These are phyloP conservation scores for Protobothrops mucrosquamatus DNA, from an alignment of 2,113 vertebrate genomes.

Conservation along the genomic window DNA sequence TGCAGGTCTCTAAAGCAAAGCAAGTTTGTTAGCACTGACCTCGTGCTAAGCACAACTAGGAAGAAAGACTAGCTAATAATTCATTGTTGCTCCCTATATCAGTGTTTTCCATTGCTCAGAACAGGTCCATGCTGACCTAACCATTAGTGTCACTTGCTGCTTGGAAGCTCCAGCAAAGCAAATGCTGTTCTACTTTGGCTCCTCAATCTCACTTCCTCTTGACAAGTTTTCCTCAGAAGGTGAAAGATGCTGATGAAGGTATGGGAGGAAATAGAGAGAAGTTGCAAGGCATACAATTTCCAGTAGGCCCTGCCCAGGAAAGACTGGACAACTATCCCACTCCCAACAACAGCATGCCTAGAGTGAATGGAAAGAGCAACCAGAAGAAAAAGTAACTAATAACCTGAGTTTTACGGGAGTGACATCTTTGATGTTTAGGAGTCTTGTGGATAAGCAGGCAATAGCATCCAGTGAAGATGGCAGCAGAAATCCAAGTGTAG, in stretches of 20 bases:
- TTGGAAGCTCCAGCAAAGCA: neutral
- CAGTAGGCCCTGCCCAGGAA: neutral
- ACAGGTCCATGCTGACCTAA: neutral
- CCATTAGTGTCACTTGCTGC: neutral
- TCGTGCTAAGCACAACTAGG: neutral
- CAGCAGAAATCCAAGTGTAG: neutral
- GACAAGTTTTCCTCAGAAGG: neutral
- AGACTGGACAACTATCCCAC: neutral
- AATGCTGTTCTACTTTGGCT: neutral
- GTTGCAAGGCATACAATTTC: neutral
- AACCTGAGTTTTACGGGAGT: neutral
- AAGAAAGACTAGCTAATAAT: neutral
- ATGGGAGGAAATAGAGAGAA: neutral
- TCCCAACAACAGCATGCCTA: neutral
- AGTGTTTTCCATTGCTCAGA: neutral
- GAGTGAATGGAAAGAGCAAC: neutral
- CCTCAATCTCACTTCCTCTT: neutral
- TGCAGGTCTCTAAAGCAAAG: neutral
- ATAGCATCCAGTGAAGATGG: neutral
- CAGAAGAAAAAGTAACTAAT: neutral
- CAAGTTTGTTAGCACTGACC: neutral
- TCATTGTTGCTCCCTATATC: neutral
- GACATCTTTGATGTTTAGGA: neutral
- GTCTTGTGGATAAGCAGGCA: neutral
- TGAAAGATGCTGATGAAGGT: neutral